Conservation (phyloP, 2,888 invertebrate species). For the Erebia palarica region DNA sequence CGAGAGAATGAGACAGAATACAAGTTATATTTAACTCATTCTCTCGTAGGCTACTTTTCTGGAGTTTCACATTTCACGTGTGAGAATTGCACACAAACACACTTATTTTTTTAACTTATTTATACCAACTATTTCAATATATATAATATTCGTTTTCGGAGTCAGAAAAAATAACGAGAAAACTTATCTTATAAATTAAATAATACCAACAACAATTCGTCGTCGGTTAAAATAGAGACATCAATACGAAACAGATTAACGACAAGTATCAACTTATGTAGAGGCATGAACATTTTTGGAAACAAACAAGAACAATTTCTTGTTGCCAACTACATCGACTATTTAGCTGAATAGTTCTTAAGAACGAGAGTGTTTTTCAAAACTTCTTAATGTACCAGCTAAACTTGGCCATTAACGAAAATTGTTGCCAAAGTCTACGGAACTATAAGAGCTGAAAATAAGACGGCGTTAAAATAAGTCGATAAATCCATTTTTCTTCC, state of each 20-base stretch:
- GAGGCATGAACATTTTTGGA: slow-evolving; percentile 12
- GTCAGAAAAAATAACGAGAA: no score
- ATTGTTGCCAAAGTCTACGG: slow-evolving; percentile 16
- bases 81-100: no score
- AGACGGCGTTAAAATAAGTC: slow-evolving; percentile 16
- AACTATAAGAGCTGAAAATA: slow-evolving; percentile 5
- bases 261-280: neutral
- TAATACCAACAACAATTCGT: no score
- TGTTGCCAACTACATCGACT: slow-evolving; percentile 13
- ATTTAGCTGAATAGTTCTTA: slow-evolving; percentile 17
- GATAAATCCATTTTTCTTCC: slow-evolving; percentile 15
- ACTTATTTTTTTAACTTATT: no score
- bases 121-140: no score
- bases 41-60: no score
- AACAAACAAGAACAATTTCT: slow-evolving; percentile 5
- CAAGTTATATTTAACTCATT: no score
- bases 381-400: slow-evolving; percentile 24
- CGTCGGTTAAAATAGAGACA: neutral
- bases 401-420: slow-evolving; percentile 27
- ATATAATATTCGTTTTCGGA: no score
- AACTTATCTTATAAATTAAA: no score
- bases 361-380: slow-evolving; percentile 18
- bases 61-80: no score
- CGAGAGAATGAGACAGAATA: no score
- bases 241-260: slow-evolving; percentile 1